phyloP scores from a whole-genome alignment of 2,113 vertebrate genomes.

The Hippopotamus amphibius region DNA sequence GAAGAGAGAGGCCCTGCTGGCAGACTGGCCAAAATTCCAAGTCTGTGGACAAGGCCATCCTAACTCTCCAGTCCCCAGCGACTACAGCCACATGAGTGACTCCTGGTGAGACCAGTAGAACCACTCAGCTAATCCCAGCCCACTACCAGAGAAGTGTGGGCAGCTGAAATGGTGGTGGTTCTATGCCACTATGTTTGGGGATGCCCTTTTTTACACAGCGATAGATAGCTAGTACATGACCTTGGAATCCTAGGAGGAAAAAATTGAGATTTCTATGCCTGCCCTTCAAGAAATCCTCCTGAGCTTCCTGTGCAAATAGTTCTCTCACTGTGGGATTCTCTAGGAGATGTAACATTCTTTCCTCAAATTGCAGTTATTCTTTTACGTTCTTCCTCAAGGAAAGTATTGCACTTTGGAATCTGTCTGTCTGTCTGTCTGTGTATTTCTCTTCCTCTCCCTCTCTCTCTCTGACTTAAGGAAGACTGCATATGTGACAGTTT shows the following conservation, averaged over 20 bases:
- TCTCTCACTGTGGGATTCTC: not conserved
- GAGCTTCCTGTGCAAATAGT: not conserved
- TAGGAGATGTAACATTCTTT: not conserved
- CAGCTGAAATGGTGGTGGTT: not conserved
- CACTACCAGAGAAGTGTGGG: not conserved
- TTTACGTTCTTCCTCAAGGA: not conserved
- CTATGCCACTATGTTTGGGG: not conserved
- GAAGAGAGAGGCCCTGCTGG: not conserved
- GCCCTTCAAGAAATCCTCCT: not conserved
- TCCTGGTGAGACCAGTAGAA: not conserved
- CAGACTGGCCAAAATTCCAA: not conserved
- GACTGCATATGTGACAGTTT: not conserved
- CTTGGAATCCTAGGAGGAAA: not conserved
- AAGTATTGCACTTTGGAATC: not conserved
- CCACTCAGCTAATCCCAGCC: not conserved
- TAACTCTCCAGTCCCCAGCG: not conserved
- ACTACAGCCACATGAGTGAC: not conserved
- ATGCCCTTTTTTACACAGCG: not conserved
- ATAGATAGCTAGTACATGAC: not conserved
- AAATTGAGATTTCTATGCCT: not conserved
- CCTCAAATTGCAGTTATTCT: not conserved
- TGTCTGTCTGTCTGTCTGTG: not conserved
- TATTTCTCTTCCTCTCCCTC: not conserved
- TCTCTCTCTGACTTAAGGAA: not conserved
- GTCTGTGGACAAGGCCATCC: fast-evolving